Percentiles rank a stretch among this genome's conserved stretches.
Conservation (phyloP, 2,113 vertebrate genomes). For the Clupea harengus region DNA sequence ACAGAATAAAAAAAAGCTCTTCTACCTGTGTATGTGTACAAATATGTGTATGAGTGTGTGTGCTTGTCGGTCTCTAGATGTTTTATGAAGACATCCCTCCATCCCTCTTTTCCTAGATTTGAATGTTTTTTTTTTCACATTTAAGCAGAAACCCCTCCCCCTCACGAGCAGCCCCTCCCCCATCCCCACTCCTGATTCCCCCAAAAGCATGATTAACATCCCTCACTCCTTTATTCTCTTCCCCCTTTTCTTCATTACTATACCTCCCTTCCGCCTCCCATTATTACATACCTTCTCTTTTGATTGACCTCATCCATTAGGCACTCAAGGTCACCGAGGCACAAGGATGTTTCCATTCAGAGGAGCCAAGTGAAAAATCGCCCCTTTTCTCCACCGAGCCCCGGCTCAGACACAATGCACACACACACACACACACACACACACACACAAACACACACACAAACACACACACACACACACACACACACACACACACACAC, state of each 20-base stretch:
- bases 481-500: not conserved
- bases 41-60: not conserved
- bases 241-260: conserved; percentile 43
- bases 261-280: not conserved
- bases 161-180: not conserved
- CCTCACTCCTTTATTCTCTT: conserved; percentile 53
- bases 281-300: conserved; percentile 48
- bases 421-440: not conserved
- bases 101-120: not conserved
- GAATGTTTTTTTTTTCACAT: not conserved
- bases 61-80: not conserved
- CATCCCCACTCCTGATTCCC: not conserved
- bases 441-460: not conserved
- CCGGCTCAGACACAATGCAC: not conserved
- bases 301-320: conserved; percentile 62
- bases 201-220: conserved; percentile 56
- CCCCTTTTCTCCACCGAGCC: conserved; percentile 14
- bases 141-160: not conserved
- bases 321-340: conserved; percentile 62
- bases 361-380: conserved; percentile 3
- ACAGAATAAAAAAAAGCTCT: not conserved
- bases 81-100: not conserved
- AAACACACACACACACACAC: conserved; percentile 2
- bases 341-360: conserved; percentile 59
- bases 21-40: not conserved